Conservation (phyloP, 2,797 vertebrate genomes). For the Myotis planiceps region DNA sequence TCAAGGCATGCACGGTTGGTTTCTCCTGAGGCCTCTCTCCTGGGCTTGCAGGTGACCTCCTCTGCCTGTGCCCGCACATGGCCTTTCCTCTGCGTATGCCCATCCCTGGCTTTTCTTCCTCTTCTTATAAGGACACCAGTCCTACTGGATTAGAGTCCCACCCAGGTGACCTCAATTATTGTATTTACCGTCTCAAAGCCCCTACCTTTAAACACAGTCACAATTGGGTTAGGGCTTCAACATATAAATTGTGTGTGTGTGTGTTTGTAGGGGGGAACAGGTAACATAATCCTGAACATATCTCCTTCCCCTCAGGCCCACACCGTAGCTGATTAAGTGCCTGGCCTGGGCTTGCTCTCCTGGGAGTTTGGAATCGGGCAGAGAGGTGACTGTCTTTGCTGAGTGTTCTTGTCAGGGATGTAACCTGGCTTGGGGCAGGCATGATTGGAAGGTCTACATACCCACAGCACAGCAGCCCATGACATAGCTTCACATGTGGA, state of each 20-base stretch:
- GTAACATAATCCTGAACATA: neutral
- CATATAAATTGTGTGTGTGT: neutral
- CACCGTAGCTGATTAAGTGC: neutral
- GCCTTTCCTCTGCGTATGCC: no score
- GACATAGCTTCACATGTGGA: fast-evolving
- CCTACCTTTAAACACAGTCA: neutral
- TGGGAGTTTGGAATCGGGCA: neutral
- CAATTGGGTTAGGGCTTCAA: neutral
- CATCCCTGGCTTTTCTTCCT: neutral
- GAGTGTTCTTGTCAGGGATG: neutral
- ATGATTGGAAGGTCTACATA: no score
- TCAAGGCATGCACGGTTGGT: neutral
- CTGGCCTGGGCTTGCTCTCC: neutral
- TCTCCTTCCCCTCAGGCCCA: no score
- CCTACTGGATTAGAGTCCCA: neutral
- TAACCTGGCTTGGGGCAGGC: neutral
- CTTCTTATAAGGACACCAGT: neutral
- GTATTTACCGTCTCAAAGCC: neutral
- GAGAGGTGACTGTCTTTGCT: neutral
- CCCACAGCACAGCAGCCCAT: no score
- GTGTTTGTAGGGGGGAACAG: neutral
- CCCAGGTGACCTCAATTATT: neutral
- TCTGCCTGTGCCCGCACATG: fast-evolving
- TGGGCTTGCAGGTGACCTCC: neutral
- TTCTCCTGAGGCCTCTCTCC: neutral